phyloP scores from a whole-genome alignment of 2,888 invertebrate species.

The Pyrocoelia pectoralis region DNA sequence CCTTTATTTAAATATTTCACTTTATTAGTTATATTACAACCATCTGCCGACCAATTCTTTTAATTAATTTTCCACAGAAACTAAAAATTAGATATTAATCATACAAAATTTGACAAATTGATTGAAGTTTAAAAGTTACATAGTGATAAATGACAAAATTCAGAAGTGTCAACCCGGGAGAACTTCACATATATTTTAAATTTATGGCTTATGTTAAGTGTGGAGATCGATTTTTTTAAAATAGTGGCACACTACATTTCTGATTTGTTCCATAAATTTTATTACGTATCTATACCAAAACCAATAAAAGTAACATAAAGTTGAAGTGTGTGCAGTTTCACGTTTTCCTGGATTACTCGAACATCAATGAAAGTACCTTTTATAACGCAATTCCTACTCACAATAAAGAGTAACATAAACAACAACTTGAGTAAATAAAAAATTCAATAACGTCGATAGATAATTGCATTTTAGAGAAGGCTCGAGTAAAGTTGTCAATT shows the following conservation, averaged over 20 bases:
- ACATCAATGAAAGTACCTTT: background rate
- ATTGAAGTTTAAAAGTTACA: background rate
- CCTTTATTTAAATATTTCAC: too few relatives aligned
- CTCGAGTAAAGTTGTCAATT: too few relatives aligned
- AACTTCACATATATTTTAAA: too few relatives aligned
- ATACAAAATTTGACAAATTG: background rate
- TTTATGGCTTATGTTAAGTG: background rate
- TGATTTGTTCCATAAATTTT: background rate
- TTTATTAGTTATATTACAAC: too few relatives aligned
- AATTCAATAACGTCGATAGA: background rate
- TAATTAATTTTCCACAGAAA: too few relatives aligned
- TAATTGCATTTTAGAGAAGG: too few relatives aligned
- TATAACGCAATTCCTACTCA: background rate
- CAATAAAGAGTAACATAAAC: background rate
- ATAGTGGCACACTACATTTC: background rate
- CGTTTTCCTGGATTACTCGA: background rate
- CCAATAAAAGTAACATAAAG: conserved; percentile 1
- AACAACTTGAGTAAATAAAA: background rate
- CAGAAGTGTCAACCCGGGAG: background rate
- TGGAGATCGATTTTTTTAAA: background rate
- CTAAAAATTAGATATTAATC: too few relatives aligned
- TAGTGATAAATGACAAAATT: background rate
- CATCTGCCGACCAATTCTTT: too few relatives aligned
- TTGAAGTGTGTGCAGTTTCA: background rate
- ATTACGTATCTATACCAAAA: background rate